These are phyloP conservation scores for Octopus bimaculoides DNA, from an alignment of 1,140 invertebrate genomes.

Conservation along the genomic window DNA sequence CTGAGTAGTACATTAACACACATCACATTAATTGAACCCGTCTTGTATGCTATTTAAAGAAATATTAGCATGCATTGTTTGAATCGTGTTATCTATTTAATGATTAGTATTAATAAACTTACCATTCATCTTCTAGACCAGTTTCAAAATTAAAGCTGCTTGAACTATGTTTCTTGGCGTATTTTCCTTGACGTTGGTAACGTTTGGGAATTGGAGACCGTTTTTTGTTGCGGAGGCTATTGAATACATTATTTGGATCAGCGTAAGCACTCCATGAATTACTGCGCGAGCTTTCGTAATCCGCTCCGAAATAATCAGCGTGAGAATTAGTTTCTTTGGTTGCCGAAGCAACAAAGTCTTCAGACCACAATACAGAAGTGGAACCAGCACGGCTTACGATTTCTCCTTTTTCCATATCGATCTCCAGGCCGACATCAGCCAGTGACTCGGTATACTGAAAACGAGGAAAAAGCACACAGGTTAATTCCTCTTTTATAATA, in stretches of 20 bases:
- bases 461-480: neutral
- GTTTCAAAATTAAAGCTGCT: neutral
- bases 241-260: neutral
- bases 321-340: neutral
- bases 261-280: neutral
- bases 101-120: neutral
- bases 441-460: neutral
- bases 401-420: constrained; percentile 10
- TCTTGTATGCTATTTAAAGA: no score
- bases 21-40: no score
- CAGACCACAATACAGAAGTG: neutral
- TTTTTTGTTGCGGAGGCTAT: neutral
- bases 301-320: neutral
- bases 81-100: no score
- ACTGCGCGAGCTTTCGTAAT: neutral
- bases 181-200: neutral
- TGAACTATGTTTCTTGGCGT: neutral
- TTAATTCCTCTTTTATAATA: no score
- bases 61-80: no score
- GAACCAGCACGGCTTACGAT: neutral
- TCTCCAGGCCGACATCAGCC: neutral
- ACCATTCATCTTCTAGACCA: constrained; percentile 3
- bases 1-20: no score
- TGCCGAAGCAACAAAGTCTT: neutral
- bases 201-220: neutral